Conservation (phyloP, 2,888 invertebrate genomes). For the Callosobruchus maculatus region DNA sequence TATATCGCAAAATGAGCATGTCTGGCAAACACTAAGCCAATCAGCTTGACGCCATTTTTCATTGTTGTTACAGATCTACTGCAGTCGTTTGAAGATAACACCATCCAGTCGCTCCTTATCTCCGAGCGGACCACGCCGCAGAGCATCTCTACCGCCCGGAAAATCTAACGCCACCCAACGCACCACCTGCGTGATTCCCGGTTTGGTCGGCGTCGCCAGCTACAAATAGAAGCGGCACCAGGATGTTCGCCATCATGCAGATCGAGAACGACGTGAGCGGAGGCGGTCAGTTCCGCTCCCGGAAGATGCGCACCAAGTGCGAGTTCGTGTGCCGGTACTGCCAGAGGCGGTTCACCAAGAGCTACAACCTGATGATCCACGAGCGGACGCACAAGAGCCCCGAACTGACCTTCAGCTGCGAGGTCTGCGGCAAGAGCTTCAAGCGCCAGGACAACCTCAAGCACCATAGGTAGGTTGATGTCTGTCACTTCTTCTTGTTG, state of each 20-base stretch:
- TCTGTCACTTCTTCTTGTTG: no score
- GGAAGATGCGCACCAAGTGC: conserved; percentile 89
- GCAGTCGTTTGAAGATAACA: neutral
- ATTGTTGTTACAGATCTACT: neutral
- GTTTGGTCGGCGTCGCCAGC: neutral
- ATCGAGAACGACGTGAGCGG: conserved; percentile 83
- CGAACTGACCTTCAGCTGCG: conserved; percentile 94
- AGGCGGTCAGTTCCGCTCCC: conserved; percentile 74
- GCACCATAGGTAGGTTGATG: conserved; percentile 75
- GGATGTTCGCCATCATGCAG: conserved; percentile 89
- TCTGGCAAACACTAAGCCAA: no score
- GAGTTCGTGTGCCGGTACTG: conserved; percentile 99
- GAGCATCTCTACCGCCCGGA: no score
- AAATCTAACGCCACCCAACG: neutral
- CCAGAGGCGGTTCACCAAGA: conserved; percentile 95
- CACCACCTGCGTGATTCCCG: neutral
- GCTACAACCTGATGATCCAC: conserved; percentile 97
- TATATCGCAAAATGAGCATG: no score
- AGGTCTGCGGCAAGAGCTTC: conserved; percentile 97
- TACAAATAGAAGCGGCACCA: conserved; percentile 45
- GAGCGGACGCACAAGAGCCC: conserved; percentile 96
- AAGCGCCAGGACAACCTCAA: conserved; percentile 94
- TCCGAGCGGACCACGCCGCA: no score
- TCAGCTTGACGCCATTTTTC: neutral
- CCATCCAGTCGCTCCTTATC: neutral